Evolutionary conservation across 2,113 vertebrate species (phyloP).

Genomic region (Bostrychus sinensis): DNA sequence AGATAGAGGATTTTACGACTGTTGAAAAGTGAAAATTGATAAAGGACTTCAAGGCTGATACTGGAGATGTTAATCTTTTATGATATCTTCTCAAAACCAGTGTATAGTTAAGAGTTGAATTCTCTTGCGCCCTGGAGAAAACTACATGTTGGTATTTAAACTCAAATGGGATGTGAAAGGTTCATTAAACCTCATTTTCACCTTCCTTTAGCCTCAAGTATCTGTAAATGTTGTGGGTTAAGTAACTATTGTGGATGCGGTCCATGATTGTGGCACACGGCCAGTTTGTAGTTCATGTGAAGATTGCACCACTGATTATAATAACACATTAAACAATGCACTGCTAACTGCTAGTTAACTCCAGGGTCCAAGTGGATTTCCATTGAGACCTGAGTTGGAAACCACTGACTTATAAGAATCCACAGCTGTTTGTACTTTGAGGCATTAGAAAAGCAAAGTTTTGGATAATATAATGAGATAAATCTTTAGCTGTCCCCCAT

Average conservation of each 20-base stretch:
- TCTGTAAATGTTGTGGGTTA: neutral
- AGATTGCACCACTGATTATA: neutral
- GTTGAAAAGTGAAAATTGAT: neutral
- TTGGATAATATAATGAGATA: neutral
- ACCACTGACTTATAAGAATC: neutral
- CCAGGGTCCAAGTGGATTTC: neutral
- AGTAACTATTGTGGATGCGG: neutral
- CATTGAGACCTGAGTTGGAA: neutral
- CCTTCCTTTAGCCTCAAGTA: neutral
- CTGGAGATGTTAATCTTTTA: neutral
- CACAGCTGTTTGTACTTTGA: neutral
- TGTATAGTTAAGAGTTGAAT: conserved; percentile 5
- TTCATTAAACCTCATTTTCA: neutral
- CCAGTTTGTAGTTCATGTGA: neutral
- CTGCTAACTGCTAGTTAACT: neutral
- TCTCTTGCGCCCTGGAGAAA: neutral
- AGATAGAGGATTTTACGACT: neutral
- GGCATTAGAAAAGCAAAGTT: neutral
- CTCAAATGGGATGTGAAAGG: neutral
- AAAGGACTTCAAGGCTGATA: neutral
- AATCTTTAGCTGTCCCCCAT: neutral
- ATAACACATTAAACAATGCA: conserved; percentile 2
- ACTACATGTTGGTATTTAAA: neutral
- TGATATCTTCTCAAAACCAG: neutral
- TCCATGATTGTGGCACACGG: neutral